phyloP scores from a whole-genome alignment of 2,888 invertebrate species.

The Pecten maximus region DNA sequence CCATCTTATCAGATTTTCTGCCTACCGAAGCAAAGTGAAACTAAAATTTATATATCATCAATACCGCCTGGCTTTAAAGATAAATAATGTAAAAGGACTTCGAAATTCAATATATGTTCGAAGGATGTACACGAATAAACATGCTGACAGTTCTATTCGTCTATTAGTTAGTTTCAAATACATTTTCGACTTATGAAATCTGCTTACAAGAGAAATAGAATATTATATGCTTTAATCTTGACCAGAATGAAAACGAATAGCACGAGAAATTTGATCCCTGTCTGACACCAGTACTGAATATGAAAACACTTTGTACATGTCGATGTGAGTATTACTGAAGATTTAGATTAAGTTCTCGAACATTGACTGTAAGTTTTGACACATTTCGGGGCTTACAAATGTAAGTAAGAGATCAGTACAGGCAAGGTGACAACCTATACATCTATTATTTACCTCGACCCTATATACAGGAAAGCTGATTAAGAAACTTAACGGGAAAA shows the following conservation, averaged over 20 bases:
- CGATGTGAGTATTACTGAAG: neutral
- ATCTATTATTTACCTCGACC: neutral
- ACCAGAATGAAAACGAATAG: neutral
- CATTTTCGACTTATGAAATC: neutral
- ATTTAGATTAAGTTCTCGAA: constrained; percentile 3
- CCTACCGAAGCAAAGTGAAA: constrained; percentile 15
- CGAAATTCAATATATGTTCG: neutral
- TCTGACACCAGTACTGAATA: neutral
- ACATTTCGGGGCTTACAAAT: neutral
- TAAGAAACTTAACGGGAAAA: neutral
- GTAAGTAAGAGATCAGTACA: constrained; percentile 2
- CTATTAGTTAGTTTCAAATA: neutral
- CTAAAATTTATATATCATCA: neutral
- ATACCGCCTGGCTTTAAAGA: neutral
- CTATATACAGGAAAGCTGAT: neutral
- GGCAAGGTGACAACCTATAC: neutral
- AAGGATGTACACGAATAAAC: neutral
- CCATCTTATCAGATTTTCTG: neutral
- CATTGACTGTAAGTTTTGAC: neutral
- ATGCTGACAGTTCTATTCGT: neutral
- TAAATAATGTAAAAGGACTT: neutral
- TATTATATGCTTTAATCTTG: neutral
- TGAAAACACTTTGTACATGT: neutral
- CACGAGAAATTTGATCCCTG: neutral
- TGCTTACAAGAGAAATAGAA: neutral